Evolutionary conservation across 2,888 invertebrate genomes (phyloP), one percentile per base, ranked within the genome.

Genomic region (Ophion slaviceki): DNA sequence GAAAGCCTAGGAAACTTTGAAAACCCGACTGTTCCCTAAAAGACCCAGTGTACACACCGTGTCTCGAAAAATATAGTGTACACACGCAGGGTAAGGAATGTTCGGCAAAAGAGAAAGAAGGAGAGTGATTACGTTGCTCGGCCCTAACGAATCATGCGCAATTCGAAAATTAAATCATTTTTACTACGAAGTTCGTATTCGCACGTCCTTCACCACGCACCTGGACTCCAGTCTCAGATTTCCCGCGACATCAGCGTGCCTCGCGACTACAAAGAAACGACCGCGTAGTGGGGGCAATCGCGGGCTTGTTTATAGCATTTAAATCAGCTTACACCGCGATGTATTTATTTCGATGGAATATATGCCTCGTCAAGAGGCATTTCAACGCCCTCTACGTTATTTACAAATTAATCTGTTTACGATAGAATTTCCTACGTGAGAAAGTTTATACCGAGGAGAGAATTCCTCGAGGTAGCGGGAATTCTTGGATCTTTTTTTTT

Each of bases 201-300:
- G 40, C 14, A 36, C 84, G 84, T 71, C 85, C 85, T 86, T 86
- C 77, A 76, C 80, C 85, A 80, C 85, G 62, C 86, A 80, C 82
- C 86, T 79, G 74, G 81, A 85, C 66, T 47, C 47, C 28, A 77
- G 72, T 74, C 53, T 86, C 80, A 40, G 40, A 83, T 86, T 83
- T 86, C 86, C 20, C 47, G 57, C 32, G 32, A 17, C 20, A 74
- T 83, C 75, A 74, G 86, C 86, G 28, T 72, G 72, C 40, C n/a
- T 28, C 28, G 32, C 77, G 36, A 80, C 61, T 20, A 79, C 70
- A 80, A 82, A 80, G 80, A 53, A 83, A 80, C 59, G 75, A 74
- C 77, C 68, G 75, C 59, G 45, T 47, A 72, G 17, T 53, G 68
- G 53, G 74, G 67, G 7, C 40, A 45, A 24, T 32, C 53, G 32